phyloP scores from a whole-genome alignment of 2,888 invertebrate species.

The Ptychoptera albimana region DNA sequence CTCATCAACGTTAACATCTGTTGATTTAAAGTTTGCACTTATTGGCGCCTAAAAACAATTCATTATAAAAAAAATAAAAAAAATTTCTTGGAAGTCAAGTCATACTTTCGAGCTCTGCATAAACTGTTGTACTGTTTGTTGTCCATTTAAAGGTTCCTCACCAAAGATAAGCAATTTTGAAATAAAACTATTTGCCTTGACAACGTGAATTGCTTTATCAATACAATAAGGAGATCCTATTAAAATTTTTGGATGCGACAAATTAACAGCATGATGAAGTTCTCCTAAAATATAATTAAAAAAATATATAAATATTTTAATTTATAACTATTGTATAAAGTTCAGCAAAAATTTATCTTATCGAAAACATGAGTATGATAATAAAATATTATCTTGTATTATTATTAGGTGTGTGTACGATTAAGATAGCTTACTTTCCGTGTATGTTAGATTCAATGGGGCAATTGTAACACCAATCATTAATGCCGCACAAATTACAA shows the following conservation, averaged over 20 bases:
- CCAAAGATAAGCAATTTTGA: slow-evolving; percentile 42
- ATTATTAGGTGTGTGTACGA: too few relatives aligned
- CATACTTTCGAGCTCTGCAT: too few relatives aligned
- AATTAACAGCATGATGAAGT: slow-evolving; percentile 45
- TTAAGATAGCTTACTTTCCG: slow-evolving; percentile 28
- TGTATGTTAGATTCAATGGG: slow-evolving; percentile 41
- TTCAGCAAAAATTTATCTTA: too few relatives aligned
- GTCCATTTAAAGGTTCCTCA: slow-evolving; percentile 17
- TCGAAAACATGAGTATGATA: too few relatives aligned
- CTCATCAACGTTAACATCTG: slow-evolving; percentile 31
- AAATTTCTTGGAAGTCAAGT: too few relatives aligned
- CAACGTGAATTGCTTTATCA: slow-evolving; percentile 37
- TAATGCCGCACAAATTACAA: slow-evolving; percentile 34
- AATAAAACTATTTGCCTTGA: slow-evolving; percentile 35
- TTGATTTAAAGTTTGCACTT: not conserved
- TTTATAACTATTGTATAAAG: too few relatives aligned
- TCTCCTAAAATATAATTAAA: slow-evolving; percentile 34
- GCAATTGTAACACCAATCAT: slow-evolving; percentile 38
- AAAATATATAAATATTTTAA: too few relatives aligned
- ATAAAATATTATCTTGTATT: too few relatives aligned
- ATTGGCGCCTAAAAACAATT: not conserved
- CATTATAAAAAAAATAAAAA: too few relatives aligned
- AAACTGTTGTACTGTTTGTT: too few relatives aligned
- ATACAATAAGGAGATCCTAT: slow-evolving; percentile 41
- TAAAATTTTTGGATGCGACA: slow-evolving; percentile 53